Evolutionary conservation across 1,140 invertebrate genomes (phyloP).

Genomic region (Drosophila sturtevanti): DNA sequence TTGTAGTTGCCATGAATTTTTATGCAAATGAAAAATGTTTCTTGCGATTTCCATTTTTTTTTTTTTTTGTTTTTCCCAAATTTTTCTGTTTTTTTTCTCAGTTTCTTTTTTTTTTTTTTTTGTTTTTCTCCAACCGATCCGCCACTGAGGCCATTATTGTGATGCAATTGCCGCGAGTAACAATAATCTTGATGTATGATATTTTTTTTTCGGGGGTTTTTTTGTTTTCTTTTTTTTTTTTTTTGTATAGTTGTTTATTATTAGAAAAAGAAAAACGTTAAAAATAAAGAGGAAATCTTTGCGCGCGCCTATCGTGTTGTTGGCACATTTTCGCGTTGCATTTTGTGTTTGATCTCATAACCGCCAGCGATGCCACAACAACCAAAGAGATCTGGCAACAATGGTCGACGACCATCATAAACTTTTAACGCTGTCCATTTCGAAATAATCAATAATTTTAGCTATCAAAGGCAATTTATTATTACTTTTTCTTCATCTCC

Average conservation of each 20-base stretch:
- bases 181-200: constrained; percentile 81
- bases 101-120: constrained; percentile 11
- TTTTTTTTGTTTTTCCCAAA: neutral
- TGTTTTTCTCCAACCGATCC: constrained; percentile 21
- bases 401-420: constrained; percentile 56
- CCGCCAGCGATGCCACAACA: constrained; percentile 65
- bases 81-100: too few species aligned
- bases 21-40: constrained; percentile 82
- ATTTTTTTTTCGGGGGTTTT: constrained; percentile 39
- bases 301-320: constrained; percentile 73
- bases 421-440: constrained; percentile 79
- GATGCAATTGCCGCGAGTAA: constrained; percentile 80
- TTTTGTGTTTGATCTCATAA: constrained; percentile 78
- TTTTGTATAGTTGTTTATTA: constrained; percentile 49
- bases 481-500: constrained; percentile 40
- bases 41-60: constrained; percentile 74
- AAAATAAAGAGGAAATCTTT: constrained; percentile 70
- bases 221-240: constrained; percentile 12
- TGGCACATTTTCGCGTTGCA: constrained; percentile 72
- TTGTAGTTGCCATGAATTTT: constrained; percentile 79
- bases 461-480: constrained; percentile 79
- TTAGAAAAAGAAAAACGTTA: constrained; percentile 60
- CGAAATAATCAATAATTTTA: constrained; percentile 81
- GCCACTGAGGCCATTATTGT: constrained; percentile 66
- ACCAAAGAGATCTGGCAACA: constrained; percentile 10